These are phyloP conservation scores for Hyaena hyaena DNA, from an alignment of 2,113 vertebrate species.

Conservation along the genomic window DNA sequence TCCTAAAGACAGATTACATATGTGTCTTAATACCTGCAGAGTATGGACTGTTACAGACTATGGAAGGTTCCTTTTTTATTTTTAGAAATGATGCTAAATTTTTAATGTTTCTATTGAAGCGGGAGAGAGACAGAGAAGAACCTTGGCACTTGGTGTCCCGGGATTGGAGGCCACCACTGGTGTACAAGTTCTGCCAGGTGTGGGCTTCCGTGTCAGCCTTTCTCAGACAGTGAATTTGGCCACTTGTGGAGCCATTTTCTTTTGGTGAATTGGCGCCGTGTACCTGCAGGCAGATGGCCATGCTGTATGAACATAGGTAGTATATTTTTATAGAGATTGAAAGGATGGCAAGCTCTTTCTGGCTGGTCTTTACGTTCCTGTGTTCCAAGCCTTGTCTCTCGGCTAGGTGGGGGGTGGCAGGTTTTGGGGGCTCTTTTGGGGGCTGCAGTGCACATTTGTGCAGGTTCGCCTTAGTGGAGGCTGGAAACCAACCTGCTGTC, in stretches of 20 bases:
- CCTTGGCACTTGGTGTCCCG: background rate
- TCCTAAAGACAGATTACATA: background rate
- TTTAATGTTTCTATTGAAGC: background rate
- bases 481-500: background rate
- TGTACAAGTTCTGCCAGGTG: background rate
- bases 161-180: background rate
- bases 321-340: background rate
- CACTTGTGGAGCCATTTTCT: background rate
- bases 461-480: background rate
- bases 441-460: background rate
- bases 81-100: background rate
- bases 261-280: background rate
- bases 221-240: background rate
- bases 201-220: background rate
- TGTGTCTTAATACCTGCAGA: background rate
- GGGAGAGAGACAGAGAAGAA: background rate
- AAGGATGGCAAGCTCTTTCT: background rate
- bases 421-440: background rate
- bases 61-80: background rate
- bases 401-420: background rate
- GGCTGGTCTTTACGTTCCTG: background rate
- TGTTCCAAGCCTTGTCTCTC: background rate
- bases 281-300: background rate
- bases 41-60: too few species aligned
- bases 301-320: background rate